phyloP scores from a whole-genome alignment of 1,140 invertebrate species.

The Drosophila pruinosa region DNA sequence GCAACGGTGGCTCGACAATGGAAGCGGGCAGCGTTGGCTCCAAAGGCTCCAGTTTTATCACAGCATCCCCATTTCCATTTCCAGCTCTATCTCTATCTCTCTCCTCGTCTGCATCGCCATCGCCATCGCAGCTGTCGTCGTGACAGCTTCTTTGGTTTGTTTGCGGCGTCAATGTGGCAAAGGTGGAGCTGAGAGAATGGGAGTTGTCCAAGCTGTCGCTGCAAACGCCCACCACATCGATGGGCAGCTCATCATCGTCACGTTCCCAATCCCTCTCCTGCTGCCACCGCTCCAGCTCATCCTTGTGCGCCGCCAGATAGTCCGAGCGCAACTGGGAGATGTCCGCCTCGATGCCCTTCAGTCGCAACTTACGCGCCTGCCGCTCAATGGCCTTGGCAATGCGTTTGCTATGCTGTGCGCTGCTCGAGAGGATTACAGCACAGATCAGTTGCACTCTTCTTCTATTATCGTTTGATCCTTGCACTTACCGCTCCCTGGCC shows the following conservation, averaged over 20 bases:
- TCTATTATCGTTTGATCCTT: neutral
- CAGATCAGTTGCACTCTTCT: too few species aligned
- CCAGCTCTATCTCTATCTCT: slow-evolving; percentile 50
- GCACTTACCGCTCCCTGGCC: slow-evolving; percentile 89
- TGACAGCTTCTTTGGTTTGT: slow-evolving; percentile 41
- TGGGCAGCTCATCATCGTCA: slow-evolving; percentile 84
- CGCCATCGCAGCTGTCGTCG: slow-evolving; percentile 83
- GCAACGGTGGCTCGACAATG: neutral
- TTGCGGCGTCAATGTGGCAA: slow-evolving; percentile 79
- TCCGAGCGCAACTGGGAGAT: slow-evolving; percentile 92
- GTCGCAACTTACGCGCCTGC: slow-evolving; percentile 93
- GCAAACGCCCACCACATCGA: slow-evolving; percentile 84
- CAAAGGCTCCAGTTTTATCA: slow-evolving; percentile 28
- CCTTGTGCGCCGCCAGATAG: slow-evolving; percentile 85
- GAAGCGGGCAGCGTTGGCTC: neutral
- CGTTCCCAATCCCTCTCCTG: slow-evolving; percentile 87
- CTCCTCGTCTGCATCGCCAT: neutral
- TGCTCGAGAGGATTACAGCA: slow-evolving; percentile 49
- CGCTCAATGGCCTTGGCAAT: slow-evolving; percentile 95
- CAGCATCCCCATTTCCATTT: slow-evolving; percentile 6
- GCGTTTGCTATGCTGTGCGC: slow-evolving; percentile 93
- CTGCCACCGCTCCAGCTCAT: slow-evolving; percentile 85
- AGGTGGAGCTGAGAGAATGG: slow-evolving; percentile 84
- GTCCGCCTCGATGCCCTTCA: slow-evolving; percentile 94
- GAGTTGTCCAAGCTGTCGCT: slow-evolving; percentile 86